phyloP scores from a whole-genome alignment of 2,797 vertebrate species.

The Molossus molossus region DNA sequence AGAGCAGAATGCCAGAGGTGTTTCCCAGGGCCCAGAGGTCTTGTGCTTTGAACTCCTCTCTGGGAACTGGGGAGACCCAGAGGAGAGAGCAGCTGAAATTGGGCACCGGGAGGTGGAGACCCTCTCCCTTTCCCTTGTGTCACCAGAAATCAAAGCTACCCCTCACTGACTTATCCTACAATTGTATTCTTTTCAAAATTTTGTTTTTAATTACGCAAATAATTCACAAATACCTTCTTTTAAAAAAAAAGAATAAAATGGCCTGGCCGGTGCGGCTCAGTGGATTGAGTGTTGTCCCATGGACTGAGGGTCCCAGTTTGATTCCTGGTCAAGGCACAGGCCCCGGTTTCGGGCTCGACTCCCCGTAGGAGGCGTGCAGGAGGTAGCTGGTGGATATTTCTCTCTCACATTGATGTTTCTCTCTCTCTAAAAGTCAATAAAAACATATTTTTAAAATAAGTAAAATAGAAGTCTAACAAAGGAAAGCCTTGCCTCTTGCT shows the following conservation, averaged over 20 bases:
- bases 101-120: background rate
- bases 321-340: too few species aligned
- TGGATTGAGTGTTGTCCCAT: too few species aligned
- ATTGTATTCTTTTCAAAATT: constrained; percentile 8
- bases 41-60: background rate
- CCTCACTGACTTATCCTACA: background rate
- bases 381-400: too few species aligned
- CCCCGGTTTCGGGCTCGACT: too few species aligned
- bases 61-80: background rate
- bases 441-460: too few species aligned
- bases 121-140: background rate
- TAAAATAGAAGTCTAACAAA: background rate
- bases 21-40: background rate
- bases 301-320: too few species aligned
- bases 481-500: background rate
- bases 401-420: too few species aligned
- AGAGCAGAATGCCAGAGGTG: background rate
- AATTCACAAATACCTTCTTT: background rate
- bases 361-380: too few species aligned
- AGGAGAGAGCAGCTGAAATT: background rate
- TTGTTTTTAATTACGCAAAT: background rate
- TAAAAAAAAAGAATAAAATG: background rate
- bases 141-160: background rate
- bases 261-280: too few species aligned
- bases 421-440: too few species aligned